These are phyloP conservation scores for Spisula solida DNA, from an alignment of 2,888 invertebrate species.

Conservation along the genomic window DNA sequence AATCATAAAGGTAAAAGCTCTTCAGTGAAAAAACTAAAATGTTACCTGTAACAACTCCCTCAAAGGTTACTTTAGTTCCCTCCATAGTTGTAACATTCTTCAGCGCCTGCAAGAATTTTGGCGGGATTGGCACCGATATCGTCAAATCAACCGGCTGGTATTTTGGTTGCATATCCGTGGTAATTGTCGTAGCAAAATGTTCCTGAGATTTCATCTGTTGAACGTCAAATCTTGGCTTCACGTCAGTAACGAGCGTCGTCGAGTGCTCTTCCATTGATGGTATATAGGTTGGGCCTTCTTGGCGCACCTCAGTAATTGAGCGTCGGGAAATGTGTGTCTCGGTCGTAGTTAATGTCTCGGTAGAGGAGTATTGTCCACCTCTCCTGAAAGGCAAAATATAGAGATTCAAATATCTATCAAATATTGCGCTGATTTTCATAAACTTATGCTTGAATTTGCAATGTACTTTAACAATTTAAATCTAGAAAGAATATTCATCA, in stretches of 20 bases:
- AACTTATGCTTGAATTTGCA: too few relatives aligned
- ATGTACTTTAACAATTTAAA: too few relatives aligned
- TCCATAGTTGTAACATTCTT: constrained; percentile 95
- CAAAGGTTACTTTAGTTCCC: constrained; percentile 96
- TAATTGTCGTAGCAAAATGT: constrained; percentile 80
- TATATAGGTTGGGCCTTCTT: constrained; percentile 74
- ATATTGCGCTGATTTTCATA: too few relatives aligned
- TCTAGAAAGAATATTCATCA: too few relatives aligned
- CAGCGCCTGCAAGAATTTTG: constrained; percentile 90
- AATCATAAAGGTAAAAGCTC: too few relatives aligned
- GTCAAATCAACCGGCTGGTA: constrained; percentile 86
- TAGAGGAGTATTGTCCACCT: constrained; percentile 71
- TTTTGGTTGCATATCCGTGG: constrained; percentile 80
- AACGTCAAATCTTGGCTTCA: constrained; percentile 74
- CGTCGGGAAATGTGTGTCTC: constrained; percentile 80
- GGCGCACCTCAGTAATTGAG: constrained; percentile 73
- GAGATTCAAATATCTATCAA: too few relatives aligned
- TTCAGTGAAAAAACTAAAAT: not conserved
- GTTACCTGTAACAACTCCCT: constrained; percentile 93
- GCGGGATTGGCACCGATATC: constrained; percentile 86
- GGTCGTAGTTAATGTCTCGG: constrained; percentile 80
- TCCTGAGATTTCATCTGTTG: constrained; percentile 74
- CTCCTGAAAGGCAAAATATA: constrained; percentile 2
- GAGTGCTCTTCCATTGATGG: constrained; percentile 78
- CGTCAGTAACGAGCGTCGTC: constrained; percentile 79